Conservation (phyloP, 2,113 vertebrate genomes). For the Engystomops pustulosus region DNA sequence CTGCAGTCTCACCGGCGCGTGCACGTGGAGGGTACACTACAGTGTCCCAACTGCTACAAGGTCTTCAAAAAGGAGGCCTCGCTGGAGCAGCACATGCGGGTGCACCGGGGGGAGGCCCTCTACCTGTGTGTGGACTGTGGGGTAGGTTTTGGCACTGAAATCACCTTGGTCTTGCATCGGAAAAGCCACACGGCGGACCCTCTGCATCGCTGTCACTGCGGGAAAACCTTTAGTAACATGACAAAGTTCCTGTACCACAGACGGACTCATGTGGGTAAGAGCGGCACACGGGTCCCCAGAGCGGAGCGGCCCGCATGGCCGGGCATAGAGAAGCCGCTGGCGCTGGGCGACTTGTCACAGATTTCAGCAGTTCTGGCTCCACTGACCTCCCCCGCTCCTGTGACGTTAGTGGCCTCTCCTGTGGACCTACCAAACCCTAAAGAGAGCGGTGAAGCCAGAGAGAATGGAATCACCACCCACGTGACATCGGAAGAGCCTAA, state of each 20-base stretch:
- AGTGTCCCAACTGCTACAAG: conserved; percentile 84
- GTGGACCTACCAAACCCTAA: conserved; percentile 70
- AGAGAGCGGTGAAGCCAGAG: conserved; percentile 73
- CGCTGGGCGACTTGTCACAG: background rate
- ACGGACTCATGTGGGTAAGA: conserved; percentile 79
- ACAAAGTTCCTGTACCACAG: conserved; percentile 93
- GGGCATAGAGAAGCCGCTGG: conserved; percentile 37
- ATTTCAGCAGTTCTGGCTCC: conserved; percentile 58
- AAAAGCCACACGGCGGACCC: conserved; percentile 86
- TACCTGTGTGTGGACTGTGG: conserved; percentile 91
- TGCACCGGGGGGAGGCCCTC: conserved; percentile 84
- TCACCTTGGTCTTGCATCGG: conserved; percentile 87
- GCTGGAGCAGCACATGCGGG: conserved; percentile 84
- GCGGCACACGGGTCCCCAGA: conserved; percentile 61
- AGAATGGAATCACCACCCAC: conserved; percentile 73
- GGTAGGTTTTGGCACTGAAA: conserved; percentile 85
- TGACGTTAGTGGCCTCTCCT: conserved; percentile 1
- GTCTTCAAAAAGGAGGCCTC: conserved; percentile 87
- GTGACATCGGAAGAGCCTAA: conserved; percentile 67
- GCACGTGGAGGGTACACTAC: conserved; percentile 83
- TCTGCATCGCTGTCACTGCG: conserved; percentile 85
- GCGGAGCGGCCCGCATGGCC: conserved; percentile 37
- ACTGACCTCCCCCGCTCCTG: background rate
- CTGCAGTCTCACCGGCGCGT: conserved; percentile 82
- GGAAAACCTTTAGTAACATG: conserved; percentile 92